Evolutionary conservation across 2,113 vertebrate genomes (phyloP).

Genomic region (Puffinus mauretanicus): DNA sequence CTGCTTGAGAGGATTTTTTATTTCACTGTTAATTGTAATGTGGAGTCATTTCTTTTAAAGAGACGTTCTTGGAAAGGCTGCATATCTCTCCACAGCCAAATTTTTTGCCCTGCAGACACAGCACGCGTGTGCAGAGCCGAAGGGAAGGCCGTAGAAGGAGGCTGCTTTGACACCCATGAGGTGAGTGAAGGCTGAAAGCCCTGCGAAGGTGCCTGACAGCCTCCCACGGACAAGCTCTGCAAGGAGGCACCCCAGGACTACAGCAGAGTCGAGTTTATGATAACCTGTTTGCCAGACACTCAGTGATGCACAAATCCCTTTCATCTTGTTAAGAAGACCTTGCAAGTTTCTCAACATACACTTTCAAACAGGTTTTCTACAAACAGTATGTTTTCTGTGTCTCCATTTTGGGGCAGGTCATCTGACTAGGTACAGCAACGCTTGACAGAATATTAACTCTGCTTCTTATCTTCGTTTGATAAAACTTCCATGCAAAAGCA

Average conservation of each 20-base stretch:
- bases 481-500: neutral
- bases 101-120: neutral
- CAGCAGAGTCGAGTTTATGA: neutral
- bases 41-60: neutral
- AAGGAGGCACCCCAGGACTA: neutral
- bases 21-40: neutral
- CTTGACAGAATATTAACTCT: neutral
- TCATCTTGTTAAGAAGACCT: neutral
- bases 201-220: neutral
- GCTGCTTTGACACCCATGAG: neutral
- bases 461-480: neutral
- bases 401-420: neutral
- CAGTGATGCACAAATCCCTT: neutral
- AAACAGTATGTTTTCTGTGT: neutral
- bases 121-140: rapidly evolving
- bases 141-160: neutral
- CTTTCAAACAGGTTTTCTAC: neutral
- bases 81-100: neutral
- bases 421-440: neutral
- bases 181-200: neutral
- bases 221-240: neutral
- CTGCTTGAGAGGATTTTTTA: neutral
- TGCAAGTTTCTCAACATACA: neutral
- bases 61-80: neutral
- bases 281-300: neutral